These are phyloP conservation scores for Tipula confusa DNA, from an alignment of 2,888 invertebrate genomes.

Conservation along the genomic window DNA sequence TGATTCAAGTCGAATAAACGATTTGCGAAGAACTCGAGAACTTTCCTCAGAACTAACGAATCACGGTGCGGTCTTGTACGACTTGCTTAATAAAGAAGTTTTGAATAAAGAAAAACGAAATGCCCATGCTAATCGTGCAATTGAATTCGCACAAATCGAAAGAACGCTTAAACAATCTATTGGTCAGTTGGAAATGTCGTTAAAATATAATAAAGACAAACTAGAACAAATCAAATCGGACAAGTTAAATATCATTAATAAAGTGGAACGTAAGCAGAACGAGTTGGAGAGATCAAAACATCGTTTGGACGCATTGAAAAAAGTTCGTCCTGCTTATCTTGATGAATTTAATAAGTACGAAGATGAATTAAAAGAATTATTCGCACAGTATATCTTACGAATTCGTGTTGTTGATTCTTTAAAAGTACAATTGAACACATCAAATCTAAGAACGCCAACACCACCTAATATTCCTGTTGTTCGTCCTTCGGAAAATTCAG, in stretches of 20 bases:
- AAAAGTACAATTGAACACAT: conserved; percentile 68
- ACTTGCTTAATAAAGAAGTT: conserved; percentile 85
- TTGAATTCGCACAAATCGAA: conserved; percentile 81
- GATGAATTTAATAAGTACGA: conserved; percentile 91
- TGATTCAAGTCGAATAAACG: conserved; percentile 42
- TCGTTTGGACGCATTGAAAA: conserved; percentile 85
- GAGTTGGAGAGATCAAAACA: conserved; percentile 93
- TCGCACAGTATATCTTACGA: conserved; percentile 81
- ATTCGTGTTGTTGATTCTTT: conserved; percentile 85
- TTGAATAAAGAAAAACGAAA: conserved; percentile 77
- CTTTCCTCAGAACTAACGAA: conserved; percentile 88
- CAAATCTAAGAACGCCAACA: conserved; percentile 41
- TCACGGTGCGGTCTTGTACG: conserved; percentile 85
- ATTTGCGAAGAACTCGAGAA: conserved; percentile 68
- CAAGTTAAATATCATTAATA: conserved; percentile 82
- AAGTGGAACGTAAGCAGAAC: conserved; percentile 83
- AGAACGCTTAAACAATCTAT: conserved; percentile 70
- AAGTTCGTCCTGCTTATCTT: conserved; percentile 94
- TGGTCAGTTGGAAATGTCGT: conserved; percentile 62
- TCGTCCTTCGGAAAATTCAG: conserved; percentile 45
- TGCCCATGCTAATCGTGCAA: conserved; percentile 72
- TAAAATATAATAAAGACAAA: conserved; percentile 67
- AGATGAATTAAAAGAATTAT: conserved; percentile 73
- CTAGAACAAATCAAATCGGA: conserved; percentile 84
- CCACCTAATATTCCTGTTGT: conserved; percentile 43